Percentiles rank a stretch among this genome's conserved stretches.
Conservation (phyloP, 2,797 vertebrate genomes). For the Syngnathus rostellatus region DNA sequence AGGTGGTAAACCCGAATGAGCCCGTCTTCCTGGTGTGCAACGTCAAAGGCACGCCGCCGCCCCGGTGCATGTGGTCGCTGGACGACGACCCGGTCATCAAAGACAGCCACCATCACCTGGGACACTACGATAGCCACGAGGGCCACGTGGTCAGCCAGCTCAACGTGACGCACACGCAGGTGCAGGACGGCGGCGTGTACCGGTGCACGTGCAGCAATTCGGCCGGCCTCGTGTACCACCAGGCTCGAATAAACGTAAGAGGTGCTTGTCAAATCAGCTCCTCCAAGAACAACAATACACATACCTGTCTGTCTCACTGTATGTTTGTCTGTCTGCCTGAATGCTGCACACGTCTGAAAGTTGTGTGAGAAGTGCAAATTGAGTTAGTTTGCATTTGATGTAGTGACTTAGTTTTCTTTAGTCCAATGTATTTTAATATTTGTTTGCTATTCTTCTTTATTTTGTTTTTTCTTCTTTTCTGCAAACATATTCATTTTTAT, state of each 20-base stretch:
- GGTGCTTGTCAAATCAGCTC: constrained; percentile 99
- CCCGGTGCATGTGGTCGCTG: constrained; percentile 88
- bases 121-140: constrained; percentile 87
- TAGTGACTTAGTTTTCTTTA: too few species aligned
- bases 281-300: constrained; percentile 84
- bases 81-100: constrained; percentile 95
- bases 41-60: constrained; percentile 91
- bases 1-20: constrained; percentile 91
- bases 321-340: constrained; percentile 18
- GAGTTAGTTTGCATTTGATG: background rate
- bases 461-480: constrained; percentile 7
- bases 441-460: background rate
- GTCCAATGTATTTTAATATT: background rate
- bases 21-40: constrained; percentile 93
- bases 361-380: background rate
- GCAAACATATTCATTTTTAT: constrained; percentile 4
- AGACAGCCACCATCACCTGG: constrained; percentile 87
- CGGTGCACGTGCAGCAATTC: constrained; percentile 98
- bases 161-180: constrained; percentile 92
- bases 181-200: constrained; percentile 94
- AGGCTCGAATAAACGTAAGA: constrained; percentile 99
- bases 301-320: constrained; percentile 57
- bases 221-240: constrained; percentile 95
- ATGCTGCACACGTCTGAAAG: constrained; percentile 1
- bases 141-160: constrained; percentile 96